Percentiles rank a stretch among this genome's conserved stretches.
phyloP scores from a whole-genome alignment of 2,797 vertebrate genomes.

The Sebastes goodei region DNA sequence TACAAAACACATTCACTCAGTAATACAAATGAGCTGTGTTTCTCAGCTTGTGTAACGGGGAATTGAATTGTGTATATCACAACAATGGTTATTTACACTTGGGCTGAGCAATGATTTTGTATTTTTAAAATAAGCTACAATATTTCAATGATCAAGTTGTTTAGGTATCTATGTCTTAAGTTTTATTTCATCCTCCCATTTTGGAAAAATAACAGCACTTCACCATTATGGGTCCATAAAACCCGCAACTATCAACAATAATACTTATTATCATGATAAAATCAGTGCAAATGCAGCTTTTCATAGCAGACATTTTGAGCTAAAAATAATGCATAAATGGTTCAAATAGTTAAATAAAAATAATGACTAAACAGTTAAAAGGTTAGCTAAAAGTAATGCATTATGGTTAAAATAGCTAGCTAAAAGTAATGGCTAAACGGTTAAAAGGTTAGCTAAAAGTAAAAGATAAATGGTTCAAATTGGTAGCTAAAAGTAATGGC shows the following conservation, averaged over 20 bases:
- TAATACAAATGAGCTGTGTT: background rate
- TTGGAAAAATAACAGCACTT: background rate
- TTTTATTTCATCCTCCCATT: background rate
- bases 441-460: too few species aligned
- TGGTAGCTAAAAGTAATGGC: too few species aligned
- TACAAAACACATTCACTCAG: slow-evolving; percentile 4
- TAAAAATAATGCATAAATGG: too few species aligned
- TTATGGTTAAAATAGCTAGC: too few species aligned
- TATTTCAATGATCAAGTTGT: background rate
- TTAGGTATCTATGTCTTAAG: background rate
- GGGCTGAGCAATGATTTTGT: background rate
- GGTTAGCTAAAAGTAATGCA: too few species aligned
- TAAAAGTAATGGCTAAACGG: too few species aligned
- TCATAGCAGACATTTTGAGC: background rate
- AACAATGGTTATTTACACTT: background rate
- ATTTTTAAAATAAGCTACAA: too few species aligned
- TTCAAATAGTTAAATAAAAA: too few species aligned
- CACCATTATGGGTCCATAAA: background rate
- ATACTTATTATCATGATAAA: background rate
- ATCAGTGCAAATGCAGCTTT: background rate
- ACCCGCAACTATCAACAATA: background rate
- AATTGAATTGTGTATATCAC: background rate
- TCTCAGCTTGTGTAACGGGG: background rate
- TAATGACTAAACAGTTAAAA: too few species aligned
- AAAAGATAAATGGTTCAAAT: too few species aligned